Evolutionary conservation across 2,113 vertebrate species (phyloP).

Genomic region (Passer domesticus): DNA sequence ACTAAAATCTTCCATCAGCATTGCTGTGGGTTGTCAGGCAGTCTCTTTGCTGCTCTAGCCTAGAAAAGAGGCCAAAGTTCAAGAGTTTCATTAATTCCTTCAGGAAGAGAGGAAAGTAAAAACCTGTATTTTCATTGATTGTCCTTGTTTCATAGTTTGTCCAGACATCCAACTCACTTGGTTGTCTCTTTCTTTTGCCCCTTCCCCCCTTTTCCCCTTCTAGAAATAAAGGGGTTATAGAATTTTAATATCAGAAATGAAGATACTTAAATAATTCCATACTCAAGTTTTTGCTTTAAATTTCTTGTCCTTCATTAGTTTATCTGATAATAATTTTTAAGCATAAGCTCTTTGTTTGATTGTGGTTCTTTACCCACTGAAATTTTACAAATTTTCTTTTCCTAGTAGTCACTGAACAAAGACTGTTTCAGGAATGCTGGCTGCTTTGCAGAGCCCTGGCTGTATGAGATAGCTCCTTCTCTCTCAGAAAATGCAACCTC

Average conservation of each 20-base stretch:
- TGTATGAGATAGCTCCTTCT: background rate
- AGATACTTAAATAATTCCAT: background rate
- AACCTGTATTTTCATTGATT: constrained; percentile 57
- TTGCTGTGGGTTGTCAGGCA: constrained; percentile 49
- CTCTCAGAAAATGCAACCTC: constrained; percentile 2
- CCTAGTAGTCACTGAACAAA: background rate
- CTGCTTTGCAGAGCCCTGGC: background rate
- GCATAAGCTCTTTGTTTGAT: background rate
- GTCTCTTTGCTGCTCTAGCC: constrained; percentile 28
- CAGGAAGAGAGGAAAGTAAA: constrained; percentile 70
- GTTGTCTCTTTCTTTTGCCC: background rate
- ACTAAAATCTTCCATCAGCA: constrained; percentile 37
- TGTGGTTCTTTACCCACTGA: background rate
- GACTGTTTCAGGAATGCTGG: background rate
- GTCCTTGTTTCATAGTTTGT: constrained; percentile 32
- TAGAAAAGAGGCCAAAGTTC: constrained; percentile 68
- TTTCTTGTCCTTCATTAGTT: background rate
- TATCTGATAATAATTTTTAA: background rate
- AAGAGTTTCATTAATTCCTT: constrained; percentile 70
- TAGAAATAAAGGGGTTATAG: background rate
- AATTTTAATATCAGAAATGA: background rate
- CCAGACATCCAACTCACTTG: background rate
- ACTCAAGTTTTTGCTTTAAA: background rate
- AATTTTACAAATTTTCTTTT: background rate
- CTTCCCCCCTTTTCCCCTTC: background rate